Base-by-base conservation (phyloP, 2,888 invertebrate species). In the Drosophila flavopinicola region DNA sequence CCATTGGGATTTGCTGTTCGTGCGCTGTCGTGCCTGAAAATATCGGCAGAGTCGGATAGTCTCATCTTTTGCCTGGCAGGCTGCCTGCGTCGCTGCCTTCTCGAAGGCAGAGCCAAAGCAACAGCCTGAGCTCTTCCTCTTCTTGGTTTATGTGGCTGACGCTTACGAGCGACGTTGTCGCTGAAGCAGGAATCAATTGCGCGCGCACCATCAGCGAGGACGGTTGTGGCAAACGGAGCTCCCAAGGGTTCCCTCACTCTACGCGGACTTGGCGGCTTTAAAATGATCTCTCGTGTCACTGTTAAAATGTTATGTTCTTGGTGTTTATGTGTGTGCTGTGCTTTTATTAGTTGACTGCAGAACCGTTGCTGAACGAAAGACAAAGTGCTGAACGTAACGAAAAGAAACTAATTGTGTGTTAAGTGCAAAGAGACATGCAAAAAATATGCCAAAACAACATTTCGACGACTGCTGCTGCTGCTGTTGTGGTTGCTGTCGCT, bases 101-200 rank as follows among this genome's bases (percentile, higher is more conserved):
- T 47, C 20, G 54, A 56, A 56, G 33, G 69, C 53, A 57, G 35
- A 48, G 41, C 15, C 54, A 27, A 54, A 48, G 49, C 68, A 58
- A 41, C 57, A 48, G 42, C 54, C 53, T 56, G 41, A 30, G 39
- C 49, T 64, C 60, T 56, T 58, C 69, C 60, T 73, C 56, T 65
- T 73, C 32, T 38, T 48, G 23, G 47, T 52, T 35, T 57, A 15
- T 65, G 67, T 72, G 32, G 61, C 72, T 63, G 80, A 72, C 65
- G 76, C 75, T 73, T 75, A 72, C 78, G 75, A 78, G 76, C 77
- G 59, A 78, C 52, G 76, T 58, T 59, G 78, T 63, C 64, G 74
- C 70, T 74, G 74, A 72, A 64, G 76, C 72, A 88, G 82, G 88
- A 90, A 88, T 90, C 90, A 90, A 85, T 90, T 89, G 89, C 88